Evolutionary conservation across 2,888 invertebrate genomes (phyloP).

Genomic region (Tiliacea citrago): DNA sequence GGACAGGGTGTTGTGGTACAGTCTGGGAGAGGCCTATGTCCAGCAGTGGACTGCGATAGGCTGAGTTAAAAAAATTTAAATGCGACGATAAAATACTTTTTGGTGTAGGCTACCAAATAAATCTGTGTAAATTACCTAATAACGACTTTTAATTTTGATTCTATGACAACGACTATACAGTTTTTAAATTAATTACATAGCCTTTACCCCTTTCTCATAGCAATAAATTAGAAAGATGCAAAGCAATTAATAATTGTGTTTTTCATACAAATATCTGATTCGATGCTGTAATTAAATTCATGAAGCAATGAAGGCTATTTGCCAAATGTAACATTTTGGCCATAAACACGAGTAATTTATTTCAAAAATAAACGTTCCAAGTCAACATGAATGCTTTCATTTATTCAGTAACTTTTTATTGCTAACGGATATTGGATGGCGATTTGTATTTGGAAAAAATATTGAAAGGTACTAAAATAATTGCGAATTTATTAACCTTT

Average conservation of each 20-base stretch:
- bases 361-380: neutral
- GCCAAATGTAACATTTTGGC: neutral
- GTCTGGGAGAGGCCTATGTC: too few relatives aligned
- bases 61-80: too few relatives aligned
- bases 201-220: too few relatives aligned
- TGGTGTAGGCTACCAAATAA: neutral
- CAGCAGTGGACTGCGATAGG: too few relatives aligned
- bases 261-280: neutral
- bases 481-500: slow-evolving; percentile 5
- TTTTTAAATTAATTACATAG: too few relatives aligned
- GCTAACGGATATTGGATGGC: slow-evolving; percentile 16
- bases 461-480: slow-evolving; percentile 24
- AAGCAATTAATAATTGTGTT: neutral
- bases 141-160: too few relatives aligned
- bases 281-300: neutral
- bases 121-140: neutral
- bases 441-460: slow-evolving; percentile 18
- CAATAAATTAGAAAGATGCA: neutral
- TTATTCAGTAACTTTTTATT: slow-evolving; percentile 19
- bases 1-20: too few relatives aligned
- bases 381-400: neutral
- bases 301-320: neutral
- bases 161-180: too few relatives aligned
- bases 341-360: neutral
- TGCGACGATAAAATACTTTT: neutral